Evolutionary conservation across 2,888 invertebrate species (phyloP), one percentile per base, ranked within the genome.

Genomic region (Blastobasis lacticolella): DNA sequence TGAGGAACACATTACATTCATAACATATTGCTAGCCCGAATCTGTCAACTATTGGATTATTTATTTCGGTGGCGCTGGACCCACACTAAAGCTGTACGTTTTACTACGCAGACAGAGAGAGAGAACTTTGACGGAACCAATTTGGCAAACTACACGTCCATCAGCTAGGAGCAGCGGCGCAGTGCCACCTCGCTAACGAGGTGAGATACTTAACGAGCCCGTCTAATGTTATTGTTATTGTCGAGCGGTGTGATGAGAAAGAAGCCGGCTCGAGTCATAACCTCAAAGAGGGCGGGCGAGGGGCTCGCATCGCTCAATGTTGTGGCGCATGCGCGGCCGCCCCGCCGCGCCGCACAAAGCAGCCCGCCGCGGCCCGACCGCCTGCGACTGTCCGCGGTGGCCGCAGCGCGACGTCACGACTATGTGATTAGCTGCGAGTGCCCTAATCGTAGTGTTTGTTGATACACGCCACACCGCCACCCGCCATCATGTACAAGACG

Each of bases 401-500:
- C 54, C 62, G 63, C 61, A 60, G 60, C 63, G 61, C 59, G 60
- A 58, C 63, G 62, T 61, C 57, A 57, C 70, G 75, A 80, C 73
- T 69, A 86, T 85, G 87, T 86, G 79, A 83, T 75, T 71, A 65
- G 63, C 42, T 70, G 67, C 63, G 59, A 64, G 72, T 71, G 61
- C 23, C 62, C 59, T 61, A 67, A 73, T 71, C 60, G 71, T 78
- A 81, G 84, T 84, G 78, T 77, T 78, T 76, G 71, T 70, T 42
- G 9, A n/a, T 42, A 76, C 75, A 74, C 67, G 75, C 75, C 70
- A 61, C 55, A n/a, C n/a, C 70, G 73, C 67, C 58, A 66, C 60
- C 70, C 54, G 66, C 64, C 66, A 85, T 69, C 67, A 93, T 93
- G 93, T 93, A 93, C 83, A 93, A 93, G 83, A 93, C 93, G 63